These are phyloP conservation scores for Bombus waltoni DNA, from an alignment of 1,140 invertebrate species.

Conservation along the genomic window DNA sequence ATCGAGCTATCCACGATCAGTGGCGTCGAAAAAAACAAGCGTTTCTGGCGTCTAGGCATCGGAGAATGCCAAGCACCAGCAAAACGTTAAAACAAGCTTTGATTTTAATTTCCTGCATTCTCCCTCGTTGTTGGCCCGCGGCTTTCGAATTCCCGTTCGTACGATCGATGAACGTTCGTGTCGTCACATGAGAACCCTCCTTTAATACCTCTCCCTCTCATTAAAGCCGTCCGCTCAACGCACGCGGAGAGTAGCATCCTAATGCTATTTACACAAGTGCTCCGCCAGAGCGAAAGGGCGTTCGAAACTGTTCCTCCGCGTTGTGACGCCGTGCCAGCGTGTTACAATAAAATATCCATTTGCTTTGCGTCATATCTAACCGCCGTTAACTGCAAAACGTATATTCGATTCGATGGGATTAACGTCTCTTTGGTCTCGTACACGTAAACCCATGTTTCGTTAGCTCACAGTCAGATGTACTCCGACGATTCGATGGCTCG, in stretches of 20 bases:
- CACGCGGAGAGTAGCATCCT: slow-evolving; percentile 66
- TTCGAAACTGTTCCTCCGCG: slow-evolving; percentile 25
- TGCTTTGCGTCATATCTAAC: not conserved
- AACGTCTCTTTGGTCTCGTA: not conserved
- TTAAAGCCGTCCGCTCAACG: slow-evolving; percentile 63
- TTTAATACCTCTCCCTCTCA: slow-evolving; percentile 66
- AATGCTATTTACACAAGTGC: slow-evolving; percentile 72
- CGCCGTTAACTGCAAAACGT: not conserved
- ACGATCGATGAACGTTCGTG: slow-evolving; percentile 67
- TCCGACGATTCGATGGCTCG: not conserved
- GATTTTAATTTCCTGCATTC: slow-evolving; percentile 65
- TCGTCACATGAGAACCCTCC: slow-evolving; percentile 66
- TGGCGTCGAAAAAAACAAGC: not conserved
- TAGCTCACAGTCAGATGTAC: not conserved
- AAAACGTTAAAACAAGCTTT: slow-evolving; percentile 56
- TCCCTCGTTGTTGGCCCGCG: slow-evolving; percentile 18
- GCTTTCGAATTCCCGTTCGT: slow-evolving; percentile 63
- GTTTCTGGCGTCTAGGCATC: not conserved
- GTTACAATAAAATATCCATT: slow-evolving; percentile 37
- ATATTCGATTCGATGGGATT: not conserved
- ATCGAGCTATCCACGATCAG: not conserved
- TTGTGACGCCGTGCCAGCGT: not conserved
- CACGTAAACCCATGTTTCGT: not conserved
- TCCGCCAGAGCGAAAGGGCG: slow-evolving; percentile 58
- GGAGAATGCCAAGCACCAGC: not conserved